These are phyloP conservation scores for Drosophila seguyi DNA, from an alignment of 1,140 invertebrate species.

Conservation along the genomic window DNA sequence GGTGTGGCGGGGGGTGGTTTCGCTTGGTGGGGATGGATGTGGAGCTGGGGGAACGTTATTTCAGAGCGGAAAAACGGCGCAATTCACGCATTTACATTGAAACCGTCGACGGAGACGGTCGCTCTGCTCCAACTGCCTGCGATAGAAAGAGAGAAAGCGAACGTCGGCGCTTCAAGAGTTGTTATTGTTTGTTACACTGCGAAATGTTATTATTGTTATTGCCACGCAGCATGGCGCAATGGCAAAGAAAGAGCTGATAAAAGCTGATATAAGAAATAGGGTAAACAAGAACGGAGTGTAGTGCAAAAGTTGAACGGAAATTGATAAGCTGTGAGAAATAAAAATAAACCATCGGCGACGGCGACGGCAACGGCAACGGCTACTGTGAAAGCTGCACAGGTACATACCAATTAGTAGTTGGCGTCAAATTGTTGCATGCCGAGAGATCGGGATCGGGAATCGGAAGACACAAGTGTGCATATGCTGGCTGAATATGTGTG, in stretches of 20 bases:
- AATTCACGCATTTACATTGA: conserved; percentile 67
- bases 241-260: conserved; percentile 14
- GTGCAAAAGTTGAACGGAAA: conserved; percentile 64
- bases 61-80: conserved; percentile 61
- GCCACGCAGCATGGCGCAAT: conserved; percentile 24
- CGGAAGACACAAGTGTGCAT: conserved; percentile 2
- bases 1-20: conserved; percentile 7
- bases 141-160: conserved; percentile 8
- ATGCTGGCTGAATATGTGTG: conserved; percentile 45
- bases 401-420: conserved; percentile 32
- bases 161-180: conserved; percentile 7
- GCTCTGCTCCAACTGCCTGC: conserved; percentile 30
- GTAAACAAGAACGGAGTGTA: conserved; percentile 43
- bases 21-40: not conserved
- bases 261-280: conserved; percentile 47
- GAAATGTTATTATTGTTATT: conserved; percentile 39
- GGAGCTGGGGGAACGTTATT: conserved; percentile 48
- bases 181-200: conserved; percentile 43
- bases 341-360: conserved; percentile 2
- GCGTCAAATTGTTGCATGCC: conserved; percentile 33
- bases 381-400: conserved; percentile 57
- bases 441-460: conserved; percentile 20
- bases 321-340: conserved; percentile 49
- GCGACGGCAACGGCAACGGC: not conserved
- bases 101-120: conserved; percentile 60